Evolutionary conservation across 2,888 invertebrate species (phyloP), one percentile per base, ranked within the genome.

Genomic region (Chorisops tibialis): DNA sequence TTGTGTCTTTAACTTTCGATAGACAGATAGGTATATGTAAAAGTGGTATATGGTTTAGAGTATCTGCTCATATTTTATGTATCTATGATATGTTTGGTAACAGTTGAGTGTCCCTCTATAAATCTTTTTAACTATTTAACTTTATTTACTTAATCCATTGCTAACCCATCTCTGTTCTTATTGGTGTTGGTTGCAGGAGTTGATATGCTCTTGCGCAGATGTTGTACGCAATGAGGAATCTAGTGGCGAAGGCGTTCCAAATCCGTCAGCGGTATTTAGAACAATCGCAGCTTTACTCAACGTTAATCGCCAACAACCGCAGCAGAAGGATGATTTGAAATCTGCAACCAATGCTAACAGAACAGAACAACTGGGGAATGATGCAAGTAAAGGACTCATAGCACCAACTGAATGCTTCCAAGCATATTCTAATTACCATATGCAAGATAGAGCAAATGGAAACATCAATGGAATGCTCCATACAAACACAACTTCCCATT

Each of bases 161-260:
- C 30, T 30, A 30, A 30, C 30, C 30, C 30, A 30, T 67, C 72
- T 74, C 75, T 75, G 76, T 76, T 68, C 64, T 66, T 76, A 83
- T 79, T 79, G 79, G 85, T 79, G 77, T 78, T 78, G 79, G 79
- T 85, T 85, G 83, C 85, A 85, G 85, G 85, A 84, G 80, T 80
- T 79, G 79, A 79, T 85, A 79, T 85, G 85, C 80, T 81, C 81
- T 80, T 80, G 84, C 78, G 82, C 81, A 74, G 84, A 84, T 84
- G 75, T 80, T 83, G 78, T 79, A 77, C 74, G 73, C 64, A 67
- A 70, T 70, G 71, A 71, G 68, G 67, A 72, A 65, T 69, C 70
- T 68, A 72, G 71, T 65, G 71, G 72, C 67, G 69, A 72, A 63
- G 72, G 72, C 47, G 76, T 76, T 61, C 70, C 59, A 64, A 79